Conservation (phyloP, 2,888 invertebrate species). For the Stictocephala bisonia region DNA sequence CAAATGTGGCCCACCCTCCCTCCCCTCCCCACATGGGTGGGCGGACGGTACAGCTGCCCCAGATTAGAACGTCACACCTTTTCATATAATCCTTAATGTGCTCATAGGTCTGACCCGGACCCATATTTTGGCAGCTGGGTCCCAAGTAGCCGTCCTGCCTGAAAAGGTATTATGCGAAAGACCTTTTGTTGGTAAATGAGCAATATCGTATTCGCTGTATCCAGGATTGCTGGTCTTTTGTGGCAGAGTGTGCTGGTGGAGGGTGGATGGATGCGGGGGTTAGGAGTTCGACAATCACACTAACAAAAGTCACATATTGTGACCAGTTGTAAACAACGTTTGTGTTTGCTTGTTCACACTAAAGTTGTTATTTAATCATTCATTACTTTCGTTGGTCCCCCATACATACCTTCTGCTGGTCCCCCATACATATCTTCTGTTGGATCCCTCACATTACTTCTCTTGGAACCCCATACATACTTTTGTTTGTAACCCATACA, state of each 20-base stretch:
- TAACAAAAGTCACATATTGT: not conserved
- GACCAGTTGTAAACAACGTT: slow-evolving; percentile 8
- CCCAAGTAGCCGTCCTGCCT: slow-evolving; percentile 33
- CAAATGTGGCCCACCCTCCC: not conserved
- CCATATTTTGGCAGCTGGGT: slow-evolving; percentile 42
- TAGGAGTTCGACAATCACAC: not conserved
- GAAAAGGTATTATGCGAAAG: slow-evolving; percentile 34
- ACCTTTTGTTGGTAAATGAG: not conserved
- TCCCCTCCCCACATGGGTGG: not conserved
- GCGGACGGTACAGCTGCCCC: slow-evolving; percentile 1
- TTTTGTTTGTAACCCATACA: too few species aligned
- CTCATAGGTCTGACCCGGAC: slow-evolving; percentile 17
- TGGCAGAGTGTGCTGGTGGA: not conserved
- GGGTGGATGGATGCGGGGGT: not conserved
- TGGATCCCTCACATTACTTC: too few species aligned
- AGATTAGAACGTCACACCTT: slow-evolving; percentile 42
- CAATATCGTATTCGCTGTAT: slow-evolving; percentile 29
- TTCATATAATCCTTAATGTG: slow-evolving; percentile 38
- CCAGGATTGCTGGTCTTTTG: slow-evolving; percentile 14
- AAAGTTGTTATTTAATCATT: too few species aligned
- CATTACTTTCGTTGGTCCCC: too few species aligned
- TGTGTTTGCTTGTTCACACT: slow-evolving; percentile 1
- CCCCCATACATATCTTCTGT: too few species aligned
- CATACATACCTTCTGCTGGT: too few species aligned
- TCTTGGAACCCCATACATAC: too few species aligned